Conservation (phyloP, 1,140 invertebrate species). For the Alviniconcha marisindica region DNA sequence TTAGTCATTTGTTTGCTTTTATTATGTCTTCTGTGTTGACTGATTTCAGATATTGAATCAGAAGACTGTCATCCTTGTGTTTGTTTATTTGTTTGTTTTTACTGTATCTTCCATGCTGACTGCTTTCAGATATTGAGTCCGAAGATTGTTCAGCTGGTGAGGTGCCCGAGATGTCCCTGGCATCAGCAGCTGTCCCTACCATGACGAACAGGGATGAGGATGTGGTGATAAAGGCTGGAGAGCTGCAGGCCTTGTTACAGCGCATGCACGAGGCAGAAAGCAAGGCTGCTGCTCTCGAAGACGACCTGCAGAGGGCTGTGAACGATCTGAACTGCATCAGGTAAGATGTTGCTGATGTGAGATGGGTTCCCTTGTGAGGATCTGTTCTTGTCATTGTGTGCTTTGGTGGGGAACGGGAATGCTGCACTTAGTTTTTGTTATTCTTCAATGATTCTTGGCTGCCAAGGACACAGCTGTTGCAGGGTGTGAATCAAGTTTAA, state of each 20-base stretch:
- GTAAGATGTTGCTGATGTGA: constrained; percentile 44
- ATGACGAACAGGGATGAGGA: not conserved
- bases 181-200: not conserved
- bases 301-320: constrained; percentile 58
- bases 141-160: constrained; percentile 13
- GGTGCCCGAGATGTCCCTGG: not conserved
- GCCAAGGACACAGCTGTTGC: too few species aligned
- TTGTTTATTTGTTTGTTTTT: too few species aligned
- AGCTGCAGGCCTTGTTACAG: constrained; percentile 31
- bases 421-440: too few species aligned
- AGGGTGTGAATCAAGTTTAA: too few species aligned
- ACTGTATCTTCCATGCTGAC: too few species aligned
- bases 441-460: too few species aligned
- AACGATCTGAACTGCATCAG: constrained; percentile 65
- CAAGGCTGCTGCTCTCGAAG: constrained; percentile 26
- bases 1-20: too few species aligned
- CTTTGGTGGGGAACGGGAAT: too few species aligned
- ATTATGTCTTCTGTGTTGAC: too few species aligned
- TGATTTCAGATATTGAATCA: too few species aligned
- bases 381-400: not conserved
- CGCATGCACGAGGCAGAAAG: constrained; percentile 29
- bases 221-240: not conserved
- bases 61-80: too few species aligned
- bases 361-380: not conserved
- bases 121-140: constrained; percentile 43